phyloP scores from a whole-genome alignment of 53 echinoderm and acorn worm species.

The Crossaster papposus region DNA sequence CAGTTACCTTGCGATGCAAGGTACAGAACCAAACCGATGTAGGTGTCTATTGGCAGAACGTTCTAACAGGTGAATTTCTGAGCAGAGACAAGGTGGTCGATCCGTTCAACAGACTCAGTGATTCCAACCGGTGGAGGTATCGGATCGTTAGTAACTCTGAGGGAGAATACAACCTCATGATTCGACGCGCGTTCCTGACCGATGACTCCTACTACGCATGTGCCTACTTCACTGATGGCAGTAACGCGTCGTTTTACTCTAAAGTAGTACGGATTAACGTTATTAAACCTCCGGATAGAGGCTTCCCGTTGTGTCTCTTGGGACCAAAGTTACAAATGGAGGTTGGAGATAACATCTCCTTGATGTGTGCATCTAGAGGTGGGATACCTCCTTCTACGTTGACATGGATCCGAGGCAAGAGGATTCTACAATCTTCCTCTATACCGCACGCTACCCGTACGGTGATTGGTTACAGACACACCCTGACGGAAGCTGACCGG shows the following conservation, averaged over 20 bases:
- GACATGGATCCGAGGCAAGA: slow-evolving; percentile 67
- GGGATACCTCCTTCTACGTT: slow-evolving; percentile 82
- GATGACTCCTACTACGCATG: slow-evolving; percentile 75
- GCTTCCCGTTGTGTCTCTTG: slow-evolving; percentile 68
- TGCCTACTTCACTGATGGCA: slow-evolving; percentile 50
- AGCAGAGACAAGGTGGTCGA: slow-evolving; percentile 58
- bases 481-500: slow-evolving; percentile 67
- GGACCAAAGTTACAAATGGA: slow-evolving; percentile 50
- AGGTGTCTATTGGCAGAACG: slow-evolving; percentile 74
- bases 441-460: slow-evolving; percentile 2
- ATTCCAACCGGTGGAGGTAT: slow-evolving; percentile 33
- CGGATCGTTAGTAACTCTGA: slow-evolving; percentile 64
- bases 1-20: slow-evolving; percentile 64
- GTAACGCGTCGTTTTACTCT: slow-evolving; percentile 33
- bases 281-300: slow-evolving; percentile 62
- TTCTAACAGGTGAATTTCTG: slow-evolving; percentile 61
- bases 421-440: neutral
- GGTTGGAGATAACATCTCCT: slow-evolving; percentile 76
- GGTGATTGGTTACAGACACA: slow-evolving; percentile 44
- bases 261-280: slow-evolving; percentile 66
- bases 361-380: slow-evolving; percentile 78
- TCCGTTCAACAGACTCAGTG: slow-evolving; percentile 55
- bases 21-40: slow-evolving; percentile 65
- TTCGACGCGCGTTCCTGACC: slow-evolving; percentile 43
- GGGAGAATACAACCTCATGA: slow-evolving; percentile 76